Conservation (phyloP, 2,113 vertebrate genomes). For the Trachemys scripta region DNA sequence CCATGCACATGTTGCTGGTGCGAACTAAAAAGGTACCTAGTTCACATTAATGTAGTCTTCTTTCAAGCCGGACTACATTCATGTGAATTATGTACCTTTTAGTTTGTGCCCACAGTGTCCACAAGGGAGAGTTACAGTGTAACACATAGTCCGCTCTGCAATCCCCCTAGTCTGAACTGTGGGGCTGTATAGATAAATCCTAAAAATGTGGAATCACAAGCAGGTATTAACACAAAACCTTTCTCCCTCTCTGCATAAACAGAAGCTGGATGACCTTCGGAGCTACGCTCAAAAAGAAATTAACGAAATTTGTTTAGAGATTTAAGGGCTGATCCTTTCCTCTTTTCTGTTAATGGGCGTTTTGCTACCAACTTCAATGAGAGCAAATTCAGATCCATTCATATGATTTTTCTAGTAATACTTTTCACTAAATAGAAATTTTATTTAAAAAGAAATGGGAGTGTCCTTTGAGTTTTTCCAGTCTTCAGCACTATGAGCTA, state of each 20-base stretch:
- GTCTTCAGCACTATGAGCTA: neutral
- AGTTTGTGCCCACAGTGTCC: neutral
- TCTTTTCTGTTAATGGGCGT: conserved; percentile 12
- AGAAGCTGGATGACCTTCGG: neutral
- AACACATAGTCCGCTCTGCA: neutral
- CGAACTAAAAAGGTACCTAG: neutral
- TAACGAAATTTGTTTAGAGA: neutral
- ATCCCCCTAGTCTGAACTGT: neutral
- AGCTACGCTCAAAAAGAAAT: conserved; percentile 13
- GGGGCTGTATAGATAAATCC: neutral
- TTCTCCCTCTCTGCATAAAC: neutral
- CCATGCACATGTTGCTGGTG: neutral
- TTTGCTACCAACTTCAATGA: neutral
- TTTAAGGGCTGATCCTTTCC: neutral
- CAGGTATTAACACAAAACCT: neutral
- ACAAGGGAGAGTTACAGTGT: neutral
- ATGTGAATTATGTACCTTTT: neutral
- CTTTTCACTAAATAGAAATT: conserved; percentile 16
- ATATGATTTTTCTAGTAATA: conserved; percentile 25
- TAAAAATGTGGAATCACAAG: neutral
- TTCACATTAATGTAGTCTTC: neutral
- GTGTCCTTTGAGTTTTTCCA: neutral
- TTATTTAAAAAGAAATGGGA: conserved; percentile 30
- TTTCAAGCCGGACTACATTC: neutral
- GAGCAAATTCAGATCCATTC: neutral